Base-by-base conservation (phyloP, 2,113 vertebrate species). In the rabbit (Oryctolagus cuniculus) region DNA sequence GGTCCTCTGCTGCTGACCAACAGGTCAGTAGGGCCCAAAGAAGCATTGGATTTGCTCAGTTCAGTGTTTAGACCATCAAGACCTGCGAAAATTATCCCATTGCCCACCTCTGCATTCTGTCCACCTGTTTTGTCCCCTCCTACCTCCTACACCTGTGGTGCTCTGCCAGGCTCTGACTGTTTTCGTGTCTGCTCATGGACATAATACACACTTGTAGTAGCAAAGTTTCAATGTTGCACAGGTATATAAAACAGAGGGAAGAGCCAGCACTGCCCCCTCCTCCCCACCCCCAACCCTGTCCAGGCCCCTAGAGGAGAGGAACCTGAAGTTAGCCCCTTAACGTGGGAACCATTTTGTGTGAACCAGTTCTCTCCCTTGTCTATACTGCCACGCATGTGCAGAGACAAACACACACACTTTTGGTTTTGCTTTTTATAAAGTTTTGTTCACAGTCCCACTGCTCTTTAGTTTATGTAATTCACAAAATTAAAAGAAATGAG, bases 381-480 rank as follows among this genome's bases (percentile, higher is more conserved):
- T 67, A 13, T 10, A 2, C 3, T 17, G 10, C 73, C n/a, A 58
- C 21, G 19, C 63, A 15, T 58, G 7, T 44, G 44, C 44, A 44
- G 44, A 44, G 44, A 38, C 24, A 34, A 21, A 90, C 64, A 72
- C 10, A 38, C 31, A n/a, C 13, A 58, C 25, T 44, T 87, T 67
- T 31, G 58, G 1, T 89, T 74, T 80, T 86, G 21, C 31, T 86
- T 91, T 55, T 53, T 27, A 89, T 49, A 89, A 67, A 78, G 44
- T 84, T 94, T 94, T 36, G 21, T 7, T 13, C 1, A 16, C 6
- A 51, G 19, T 49, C 36, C 10, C 44, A 70, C 63, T 36, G 55
- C 63, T 94, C 89, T 81, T 86, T 83, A 49, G 24, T 80, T 91
- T 94, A 75, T 85, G 61, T 86, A 61, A 86, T 91, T 91, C 49